Evolutionary conservation across 2,888 invertebrate species (phyloP).

Genomic region (Dryobotodes eremita): DNA sequence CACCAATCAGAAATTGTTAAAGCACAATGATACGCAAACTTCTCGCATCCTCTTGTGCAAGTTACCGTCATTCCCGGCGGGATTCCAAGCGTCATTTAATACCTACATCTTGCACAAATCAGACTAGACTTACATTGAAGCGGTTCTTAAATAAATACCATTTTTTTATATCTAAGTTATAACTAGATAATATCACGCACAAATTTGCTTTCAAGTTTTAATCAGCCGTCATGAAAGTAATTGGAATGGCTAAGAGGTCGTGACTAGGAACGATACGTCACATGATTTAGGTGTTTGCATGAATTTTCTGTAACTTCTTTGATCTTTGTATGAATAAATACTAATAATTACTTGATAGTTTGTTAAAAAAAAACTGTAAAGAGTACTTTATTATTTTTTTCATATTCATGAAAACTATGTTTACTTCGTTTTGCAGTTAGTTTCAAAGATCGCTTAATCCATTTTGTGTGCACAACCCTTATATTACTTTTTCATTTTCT

Average conservation of each 20-base stretch:
- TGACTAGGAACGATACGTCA: conserved; percentile 64
- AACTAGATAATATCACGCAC: conserved; percentile 85
- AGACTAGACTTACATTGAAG: conserved; percentile 83
- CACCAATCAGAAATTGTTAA: neutral
- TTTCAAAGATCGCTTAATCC: neutral
- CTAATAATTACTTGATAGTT: neutral
- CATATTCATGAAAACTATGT: neutral
- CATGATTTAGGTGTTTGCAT: conserved; percentile 49
- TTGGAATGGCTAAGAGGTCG: conserved; percentile 67
- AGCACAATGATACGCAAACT: neutral
- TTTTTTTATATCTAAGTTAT: conserved; percentile 77
- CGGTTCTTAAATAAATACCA: conserved; percentile 76
- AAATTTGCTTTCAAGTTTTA: conserved; percentile 72
- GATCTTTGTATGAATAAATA: neutral
- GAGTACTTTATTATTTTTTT: too few relatives aligned
- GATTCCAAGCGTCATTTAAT: conserved; percentile 62
- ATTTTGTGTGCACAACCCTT: conserved; percentile 38
- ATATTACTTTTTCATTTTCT: neutral
- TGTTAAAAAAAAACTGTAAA: neutral
- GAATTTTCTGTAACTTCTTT: neutral
- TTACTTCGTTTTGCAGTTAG: neutral
- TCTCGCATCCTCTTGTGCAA: neutral
- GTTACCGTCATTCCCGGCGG: neutral
- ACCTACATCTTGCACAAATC: conserved; percentile 74
- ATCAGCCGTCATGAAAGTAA: conserved; percentile 63